Percentiles rank a stretch among this genome's conserved stretches.
Evolutionary conservation across 2,888 invertebrate genomes (phyloP).

Genomic region (Thymelicus lineola): DNA sequence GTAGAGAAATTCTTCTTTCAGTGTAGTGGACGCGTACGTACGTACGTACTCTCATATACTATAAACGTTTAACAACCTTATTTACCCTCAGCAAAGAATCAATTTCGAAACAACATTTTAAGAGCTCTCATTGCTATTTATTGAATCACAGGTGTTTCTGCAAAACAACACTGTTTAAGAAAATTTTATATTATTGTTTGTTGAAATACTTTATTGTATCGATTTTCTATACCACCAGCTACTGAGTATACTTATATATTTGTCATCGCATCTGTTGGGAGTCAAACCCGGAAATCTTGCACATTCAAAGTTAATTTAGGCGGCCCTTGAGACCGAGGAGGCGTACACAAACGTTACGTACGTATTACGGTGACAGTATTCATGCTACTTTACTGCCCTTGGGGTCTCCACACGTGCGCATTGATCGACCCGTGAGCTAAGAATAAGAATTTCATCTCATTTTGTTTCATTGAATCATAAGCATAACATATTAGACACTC

Average conservation of each 20-base stretch:
- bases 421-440: neutral
- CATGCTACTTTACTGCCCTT: neutral
- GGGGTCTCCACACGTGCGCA: neutral
- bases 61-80: neutral
- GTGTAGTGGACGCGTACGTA: neutral
- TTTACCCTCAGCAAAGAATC: neutral
- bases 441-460: neutral
- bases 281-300: constrained; percentile 2
- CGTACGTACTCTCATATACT: neutral
- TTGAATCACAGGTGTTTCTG: neutral
- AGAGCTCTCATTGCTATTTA: neutral
- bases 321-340: neutral
- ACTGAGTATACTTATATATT: neutral
- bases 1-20: neutral
- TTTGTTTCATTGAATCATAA: neutral
- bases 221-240: no score
- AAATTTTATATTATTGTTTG: no score
- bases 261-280: neutral
- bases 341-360: neutral
- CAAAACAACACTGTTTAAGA: no score
- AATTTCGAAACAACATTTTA: neutral
- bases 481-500: neutral
- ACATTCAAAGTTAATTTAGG: neutral
- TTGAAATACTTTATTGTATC: no score
- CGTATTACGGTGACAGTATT: neutral